Base-by-base conservation (phyloP, 2,888 invertebrate species). In the Machimus rusticus region DNA sequence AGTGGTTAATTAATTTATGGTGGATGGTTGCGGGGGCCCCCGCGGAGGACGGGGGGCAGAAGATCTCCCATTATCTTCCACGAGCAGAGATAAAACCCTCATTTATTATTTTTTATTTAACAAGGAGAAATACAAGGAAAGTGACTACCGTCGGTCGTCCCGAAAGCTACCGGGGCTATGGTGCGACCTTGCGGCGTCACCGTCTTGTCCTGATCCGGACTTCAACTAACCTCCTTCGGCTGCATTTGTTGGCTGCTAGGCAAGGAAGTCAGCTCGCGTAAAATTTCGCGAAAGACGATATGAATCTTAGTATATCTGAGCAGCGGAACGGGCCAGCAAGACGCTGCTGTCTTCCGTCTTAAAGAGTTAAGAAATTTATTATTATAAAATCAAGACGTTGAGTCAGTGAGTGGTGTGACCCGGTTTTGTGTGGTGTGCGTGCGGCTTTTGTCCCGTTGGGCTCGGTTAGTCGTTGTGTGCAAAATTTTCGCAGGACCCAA, bases 101-200 rank as follows among this genome's bases (percentile, higher is more conserved):
- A 79, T 79, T 79, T 79, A 79, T 79, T 51, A 79, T 28, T 46
- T 46, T 66, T 79, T 79, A 79, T 51, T 51, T 51, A 79, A 79
- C 66, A 5, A 66, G 19, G 28, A 66, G 12, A 28, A 28, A 28
- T 23, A 51, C 8, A 39, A 23, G 51, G 46, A 28, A 39, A 79
- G 55, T 28, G 43, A 23, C 43, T 43, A 79, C 23, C 19, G 19
- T 31, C 78, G 16, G 19, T 31, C 78, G 16, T 19, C 43, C 46
- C 55, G 28, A 46, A 51, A 79, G 23, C 51, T 43, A 37, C n/a
- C 43, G 43, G 43, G 14, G 5, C 39, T 39, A 23, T 43, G 37
- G 37, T 19, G n/a, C 46, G 78, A 37, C 78, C 51, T 28, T 51
- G 39, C 19, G 46, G 79, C 79, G 51, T 79, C 79, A 79, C 28